phyloP scores from a whole-genome alignment of 2,888 invertebrate genomes.

The Lithophane socia region DNA sequence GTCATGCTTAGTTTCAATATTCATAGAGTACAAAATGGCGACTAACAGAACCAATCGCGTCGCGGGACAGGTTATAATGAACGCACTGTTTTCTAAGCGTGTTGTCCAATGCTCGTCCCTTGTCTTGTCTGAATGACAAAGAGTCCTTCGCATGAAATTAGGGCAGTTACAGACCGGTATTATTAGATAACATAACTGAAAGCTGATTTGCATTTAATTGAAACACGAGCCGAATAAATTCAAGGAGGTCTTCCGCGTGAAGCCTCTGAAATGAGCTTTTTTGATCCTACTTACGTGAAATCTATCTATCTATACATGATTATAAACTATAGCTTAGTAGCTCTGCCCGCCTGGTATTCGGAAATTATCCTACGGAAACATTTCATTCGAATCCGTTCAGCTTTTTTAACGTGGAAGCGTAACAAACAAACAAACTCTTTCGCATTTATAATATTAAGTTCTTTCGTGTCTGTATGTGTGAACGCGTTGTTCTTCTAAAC shows the following conservation, averaged over 20 bases:
- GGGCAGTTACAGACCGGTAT: not conserved
- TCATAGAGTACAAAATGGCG: too few relatives aligned
- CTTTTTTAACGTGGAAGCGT: not conserved
- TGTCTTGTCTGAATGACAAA: not conserved
- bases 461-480: not conserved
- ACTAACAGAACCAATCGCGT: too few relatives aligned
- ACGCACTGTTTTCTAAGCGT: too few relatives aligned
- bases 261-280: constrained; percentile 9
- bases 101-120: not conserved
- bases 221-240: constrained; percentile 29
- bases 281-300: not conserved
- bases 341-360: not conserved
- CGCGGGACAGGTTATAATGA: too few relatives aligned
- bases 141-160: not conserved
- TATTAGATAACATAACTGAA: constrained; percentile 10
- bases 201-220: constrained; percentile 39
- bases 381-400: not conserved
- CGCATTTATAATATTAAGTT: not conserved
- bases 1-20: too few relatives aligned
- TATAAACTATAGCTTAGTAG: not conserved
- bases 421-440: not conserved
- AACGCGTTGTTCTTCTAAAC: not conserved
- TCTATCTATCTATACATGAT: not conserved
- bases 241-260: not conserved
- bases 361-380: not conserved